Evolutionary conservation across 2,888 invertebrate genomes (phyloP), one percentile per base, ranked within the genome.

Genomic region (Drosophila lacicola): DNA sequence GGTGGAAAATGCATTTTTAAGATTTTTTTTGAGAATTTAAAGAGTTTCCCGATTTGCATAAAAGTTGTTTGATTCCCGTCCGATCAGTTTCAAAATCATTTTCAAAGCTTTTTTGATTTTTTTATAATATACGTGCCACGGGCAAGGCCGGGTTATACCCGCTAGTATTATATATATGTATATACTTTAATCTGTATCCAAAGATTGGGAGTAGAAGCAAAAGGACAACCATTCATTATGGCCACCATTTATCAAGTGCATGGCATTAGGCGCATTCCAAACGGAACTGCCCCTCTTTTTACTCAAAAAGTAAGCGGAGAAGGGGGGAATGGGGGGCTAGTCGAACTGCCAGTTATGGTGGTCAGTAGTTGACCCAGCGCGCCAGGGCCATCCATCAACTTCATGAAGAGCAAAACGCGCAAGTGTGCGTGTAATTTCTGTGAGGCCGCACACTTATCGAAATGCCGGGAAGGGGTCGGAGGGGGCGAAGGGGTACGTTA

Each of bases 371-470:
- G 78, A 73, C 74, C 77, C 55, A 36, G 46, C 60, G 53, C 50
- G 45, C 44, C 47, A 25, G 45, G 56, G 78, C 60, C 68, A 75
- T 75, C 75, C 75, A 75, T 75, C 75, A 75, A 75, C 75, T 68
- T 75, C 75, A 75, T 61, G 63, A 39, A 55, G 62, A 68, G 78
- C 46, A 57, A 61, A 55, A 45, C 33, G 76, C 56, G 71, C 80
- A 79, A 77, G 78, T 80, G 76, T 76, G 76, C 79, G 76, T 76
- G 75, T 76, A 76, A 76, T 76, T 76, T 76, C 55, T 70, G 65
- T 58, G 57, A 58, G 75, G 79, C 76, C 80, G 76, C 77, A 80
- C 77, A 80, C 80, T 80, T 78, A 78, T 80, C 80, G 77, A 76
- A 74, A 29, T 29, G 29, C 29, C 2, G 29, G 8, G 29, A 29